Conservation (phyloP, 1,140 invertebrate genomes). For the Formica exsecta region DNA sequence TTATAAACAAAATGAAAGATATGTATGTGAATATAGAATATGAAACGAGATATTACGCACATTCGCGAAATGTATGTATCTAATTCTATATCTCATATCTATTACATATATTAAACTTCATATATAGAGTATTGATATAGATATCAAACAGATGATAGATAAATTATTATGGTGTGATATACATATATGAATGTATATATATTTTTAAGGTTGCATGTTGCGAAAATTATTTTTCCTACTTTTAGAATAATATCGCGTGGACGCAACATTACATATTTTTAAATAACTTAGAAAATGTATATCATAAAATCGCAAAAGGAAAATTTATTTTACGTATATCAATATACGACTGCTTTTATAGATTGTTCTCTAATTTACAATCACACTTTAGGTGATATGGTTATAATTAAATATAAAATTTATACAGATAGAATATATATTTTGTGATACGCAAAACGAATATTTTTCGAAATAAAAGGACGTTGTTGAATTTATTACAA, state of each 20-base stretch:
- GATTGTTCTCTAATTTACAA: not conserved
- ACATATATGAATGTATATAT: constrained; percentile 20
- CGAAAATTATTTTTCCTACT: constrained; percentile 31
- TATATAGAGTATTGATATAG: constrained; percentile 7
- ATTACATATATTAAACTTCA: not conserved
- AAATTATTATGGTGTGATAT: constrained; percentile 26
- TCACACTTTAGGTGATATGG: not conserved
- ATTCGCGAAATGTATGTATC: not conserved
- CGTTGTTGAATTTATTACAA: not conserved
- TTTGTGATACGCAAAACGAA: not conserved
- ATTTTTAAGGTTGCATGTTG: not conserved
- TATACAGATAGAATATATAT: not conserved
- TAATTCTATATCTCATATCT: constrained; percentile 22
- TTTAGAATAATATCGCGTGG: not conserved
- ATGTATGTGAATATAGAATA: constrained; percentile 23
- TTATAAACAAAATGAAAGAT: constrained; percentile 6
- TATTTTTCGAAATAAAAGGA: not conserved
- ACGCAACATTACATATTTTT: not conserved
- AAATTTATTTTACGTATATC: not conserved
- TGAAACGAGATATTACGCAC: not conserved
- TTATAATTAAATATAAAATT: not conserved
- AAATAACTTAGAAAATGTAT: constrained; percentile 7
- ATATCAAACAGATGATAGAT: not conserved
- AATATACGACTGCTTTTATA: not conserved
- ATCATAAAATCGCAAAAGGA: not conserved